phyloP scores from a whole-genome alignment of 2,797 vertebrate species.

The Mormyrus proboscirostris region DNA sequence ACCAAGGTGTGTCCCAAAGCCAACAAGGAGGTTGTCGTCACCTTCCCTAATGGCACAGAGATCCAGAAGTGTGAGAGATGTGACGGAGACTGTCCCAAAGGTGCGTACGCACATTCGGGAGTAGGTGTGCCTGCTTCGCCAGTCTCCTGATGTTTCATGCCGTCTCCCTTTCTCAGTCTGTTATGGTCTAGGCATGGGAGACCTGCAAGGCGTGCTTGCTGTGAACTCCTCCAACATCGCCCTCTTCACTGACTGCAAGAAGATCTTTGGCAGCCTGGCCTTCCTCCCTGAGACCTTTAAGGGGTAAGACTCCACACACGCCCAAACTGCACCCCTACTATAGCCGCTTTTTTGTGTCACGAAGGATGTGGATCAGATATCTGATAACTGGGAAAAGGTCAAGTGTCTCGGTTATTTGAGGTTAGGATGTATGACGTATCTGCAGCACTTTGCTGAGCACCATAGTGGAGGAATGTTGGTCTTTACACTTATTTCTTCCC shows the following conservation, averaged over 20 bases:
- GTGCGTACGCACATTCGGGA: slow-evolving; percentile 32
- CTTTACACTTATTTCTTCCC: not conserved
- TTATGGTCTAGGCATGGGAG: slow-evolving; percentile 81
- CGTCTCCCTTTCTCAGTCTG: slow-evolving; percentile 63
- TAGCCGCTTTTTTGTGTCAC: not conserved
- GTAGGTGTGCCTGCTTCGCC: not conserved
- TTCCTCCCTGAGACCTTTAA: slow-evolving; percentile 79
- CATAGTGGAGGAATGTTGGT: not conserved
- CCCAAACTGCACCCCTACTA: not conserved
- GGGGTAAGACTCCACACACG: slow-evolving; percentile 56
- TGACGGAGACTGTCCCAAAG: slow-evolving; percentile 79
- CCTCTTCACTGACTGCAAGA: slow-evolving; percentile 76
- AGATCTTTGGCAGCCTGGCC: slow-evolving; percentile 86
- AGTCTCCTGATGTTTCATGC: not conserved
- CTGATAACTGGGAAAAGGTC: not conserved
- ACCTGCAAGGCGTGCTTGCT: slow-evolving; percentile 61
- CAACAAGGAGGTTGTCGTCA: slow-evolving; percentile 75
- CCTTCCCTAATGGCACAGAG: slow-evolving; percentile 52
- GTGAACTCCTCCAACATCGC: slow-evolving; percentile 78
- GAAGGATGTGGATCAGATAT: not conserved
- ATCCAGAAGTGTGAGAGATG: slow-evolving; percentile 86
- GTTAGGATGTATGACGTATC: not conserved
- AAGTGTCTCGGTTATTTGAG: not conserved
- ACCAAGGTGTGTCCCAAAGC: slow-evolving; percentile 78
- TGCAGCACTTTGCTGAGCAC: not conserved